Conservation (phyloP, 1,140 invertebrate genomes). For the Littorina saxatilis region DNA sequence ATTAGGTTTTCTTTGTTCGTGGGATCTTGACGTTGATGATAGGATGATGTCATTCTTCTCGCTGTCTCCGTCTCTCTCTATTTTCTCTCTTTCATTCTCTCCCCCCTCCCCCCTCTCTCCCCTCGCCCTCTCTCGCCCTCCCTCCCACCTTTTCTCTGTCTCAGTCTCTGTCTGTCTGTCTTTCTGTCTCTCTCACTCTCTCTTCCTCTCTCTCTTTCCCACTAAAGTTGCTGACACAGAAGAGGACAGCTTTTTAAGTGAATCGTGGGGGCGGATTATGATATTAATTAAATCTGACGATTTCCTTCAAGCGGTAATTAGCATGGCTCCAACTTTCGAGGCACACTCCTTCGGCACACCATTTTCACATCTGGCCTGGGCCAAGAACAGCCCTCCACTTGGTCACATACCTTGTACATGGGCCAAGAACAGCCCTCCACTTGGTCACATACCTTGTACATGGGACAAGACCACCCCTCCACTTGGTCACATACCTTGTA, state of each 20-base stretch:
- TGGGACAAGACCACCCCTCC: too few species aligned
- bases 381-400: too few species aligned
- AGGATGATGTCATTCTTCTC: background rate
- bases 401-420: too few species aligned
- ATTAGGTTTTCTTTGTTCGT: too few species aligned
- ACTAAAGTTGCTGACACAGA: slow-evolving; percentile 24
- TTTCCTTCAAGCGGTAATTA: background rate
- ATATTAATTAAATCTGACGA: slow-evolving; percentile 22
- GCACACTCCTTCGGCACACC: background rate
- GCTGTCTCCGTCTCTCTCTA: background rate
- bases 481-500: too few species aligned
- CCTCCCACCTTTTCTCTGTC: slow-evolving; percentile 16
- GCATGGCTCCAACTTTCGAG: too few species aligned
- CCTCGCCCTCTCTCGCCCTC: slow-evolving; percentile 5
- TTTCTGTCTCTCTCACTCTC: slow-evolving; percentile 20
- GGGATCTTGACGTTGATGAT: too few species aligned
- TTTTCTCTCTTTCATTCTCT: background rate
- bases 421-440: too few species aligned
- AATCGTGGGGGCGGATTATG: too few species aligned
- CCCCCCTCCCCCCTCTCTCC: background rate
- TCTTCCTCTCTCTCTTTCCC: slow-evolving; percentile 38
- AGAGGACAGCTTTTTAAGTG: too few species aligned
- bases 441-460: too few species aligned
- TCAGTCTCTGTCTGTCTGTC: slow-evolving; percentile 10
- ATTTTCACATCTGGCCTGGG: background rate